These are phyloP conservation scores for Antrozous pallidus DNA, from an alignment of 2,797 vertebrate species.

Conservation along the genomic window DNA sequence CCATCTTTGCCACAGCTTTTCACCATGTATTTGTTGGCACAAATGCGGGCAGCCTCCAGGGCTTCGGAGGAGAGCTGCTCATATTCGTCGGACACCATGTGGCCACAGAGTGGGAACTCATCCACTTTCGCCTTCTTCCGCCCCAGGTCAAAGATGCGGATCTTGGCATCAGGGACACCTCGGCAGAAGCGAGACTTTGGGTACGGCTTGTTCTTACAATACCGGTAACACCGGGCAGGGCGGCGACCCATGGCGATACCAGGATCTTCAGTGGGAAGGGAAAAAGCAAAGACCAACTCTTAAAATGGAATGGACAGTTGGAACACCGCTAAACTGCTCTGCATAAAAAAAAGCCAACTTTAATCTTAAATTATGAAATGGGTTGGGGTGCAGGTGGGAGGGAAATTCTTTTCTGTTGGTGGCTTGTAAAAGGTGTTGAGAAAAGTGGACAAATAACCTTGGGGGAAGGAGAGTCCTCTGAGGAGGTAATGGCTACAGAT, in stretches of 20 bases:
- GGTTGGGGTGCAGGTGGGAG: neutral
- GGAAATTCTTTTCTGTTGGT: neutral
- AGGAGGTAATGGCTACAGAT: neutral
- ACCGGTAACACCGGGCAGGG: neutral
- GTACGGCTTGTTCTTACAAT: too few species aligned
- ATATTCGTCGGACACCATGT: slow-evolving; percentile 97
- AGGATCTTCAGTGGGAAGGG: too few species aligned
- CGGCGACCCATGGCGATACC: too few species aligned
- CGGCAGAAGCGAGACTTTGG: too few species aligned
- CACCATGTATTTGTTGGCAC: too few species aligned
- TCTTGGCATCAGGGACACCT: slow-evolving; percentile 87
- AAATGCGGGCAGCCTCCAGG: too few species aligned
- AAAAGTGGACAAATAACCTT: neutral
- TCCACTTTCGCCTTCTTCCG: slow-evolving; percentile 95
- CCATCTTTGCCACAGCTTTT: too few species aligned
- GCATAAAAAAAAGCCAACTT: neutral
- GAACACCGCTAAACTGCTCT: neutral
- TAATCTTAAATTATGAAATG: neutral
- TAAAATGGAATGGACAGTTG: neutral
- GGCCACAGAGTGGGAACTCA: slow-evolving; percentile 94
- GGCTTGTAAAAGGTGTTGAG: neutral
- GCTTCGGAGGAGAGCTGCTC: slow-evolving; percentile 71
- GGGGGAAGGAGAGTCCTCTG: neutral
- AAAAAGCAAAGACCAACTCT: too few species aligned
- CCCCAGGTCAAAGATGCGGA: slow-evolving; percentile 95